phyloP scores from a whole-genome alignment of 1,140 invertebrate species.

The Drosophila azteca region DNA sequence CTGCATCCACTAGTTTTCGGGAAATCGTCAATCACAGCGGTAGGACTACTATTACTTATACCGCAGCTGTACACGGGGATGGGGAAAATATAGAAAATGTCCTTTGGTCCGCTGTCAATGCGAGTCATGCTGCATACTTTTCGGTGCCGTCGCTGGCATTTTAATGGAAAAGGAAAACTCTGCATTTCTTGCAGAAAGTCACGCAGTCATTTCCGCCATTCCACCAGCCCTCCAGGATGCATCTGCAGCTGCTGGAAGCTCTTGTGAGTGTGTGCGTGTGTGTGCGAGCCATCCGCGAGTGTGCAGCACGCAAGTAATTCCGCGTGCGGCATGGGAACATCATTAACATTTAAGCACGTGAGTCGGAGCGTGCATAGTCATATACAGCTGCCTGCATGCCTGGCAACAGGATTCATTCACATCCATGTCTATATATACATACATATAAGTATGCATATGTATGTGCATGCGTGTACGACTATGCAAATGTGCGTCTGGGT shows the following conservation, averaged over 20 bases:
- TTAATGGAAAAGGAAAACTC: slow-evolving; percentile 72
- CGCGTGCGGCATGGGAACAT: slow-evolving; percentile 50
- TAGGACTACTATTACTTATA: slow-evolving; percentile 30
- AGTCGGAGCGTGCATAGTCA: slow-evolving; percentile 59
- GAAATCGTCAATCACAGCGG: no score
- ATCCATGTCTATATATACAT: no score
- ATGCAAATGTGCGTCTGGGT: no score
- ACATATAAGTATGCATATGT: no score
- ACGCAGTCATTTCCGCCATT: slow-evolving; percentile 32
- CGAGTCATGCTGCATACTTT: slow-evolving; percentile 67
- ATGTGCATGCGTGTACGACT: no score
- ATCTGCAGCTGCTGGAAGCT: slow-evolving; percentile 3
- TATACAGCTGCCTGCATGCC: slow-evolving; percentile 56
- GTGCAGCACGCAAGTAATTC: slow-evolving; percentile 30
- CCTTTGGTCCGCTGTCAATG: slow-evolving; percentile 12
- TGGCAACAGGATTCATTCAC: background rate
- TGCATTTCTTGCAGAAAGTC: slow-evolving; percentile 63
- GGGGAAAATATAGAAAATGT: background rate
- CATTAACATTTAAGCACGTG: slow-evolving; percentile 78
- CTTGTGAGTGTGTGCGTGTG: no score
- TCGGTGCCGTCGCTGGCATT: slow-evolving; percentile 54
- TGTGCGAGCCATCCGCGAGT: slow-evolving; percentile 6
- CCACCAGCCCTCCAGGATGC: background rate
- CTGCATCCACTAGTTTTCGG: no score
- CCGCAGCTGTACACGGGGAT: background rate